Conservation (phyloP, 1,140 invertebrate genomes). For the Drosophila setifemur region DNA sequence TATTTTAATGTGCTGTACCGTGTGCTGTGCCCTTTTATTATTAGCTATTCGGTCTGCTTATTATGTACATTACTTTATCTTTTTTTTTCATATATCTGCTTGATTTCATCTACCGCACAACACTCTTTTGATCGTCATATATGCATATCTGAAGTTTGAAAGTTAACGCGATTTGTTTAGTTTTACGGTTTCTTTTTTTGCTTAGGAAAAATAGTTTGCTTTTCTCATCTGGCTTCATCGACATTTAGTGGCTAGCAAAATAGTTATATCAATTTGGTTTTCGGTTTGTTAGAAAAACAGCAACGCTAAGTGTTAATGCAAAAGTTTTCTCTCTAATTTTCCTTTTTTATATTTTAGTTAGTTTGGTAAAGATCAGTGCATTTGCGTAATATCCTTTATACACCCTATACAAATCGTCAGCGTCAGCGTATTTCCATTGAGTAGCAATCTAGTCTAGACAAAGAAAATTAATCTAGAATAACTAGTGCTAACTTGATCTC, state of each 20-base stretch:
- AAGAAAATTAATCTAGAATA: conserved; percentile 61
- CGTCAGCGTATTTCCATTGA: conserved; percentile 30
- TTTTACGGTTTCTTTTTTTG: conserved; percentile 5
- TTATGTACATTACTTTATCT: conserved; percentile 44
- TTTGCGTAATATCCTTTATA: conserved; percentile 50
- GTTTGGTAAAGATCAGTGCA: conserved; percentile 61
- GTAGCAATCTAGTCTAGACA: conserved; percentile 54
- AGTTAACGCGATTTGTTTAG: conserved; percentile 27
- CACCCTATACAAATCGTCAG: conserved; percentile 52
- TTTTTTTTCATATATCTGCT: conserved; percentile 4
- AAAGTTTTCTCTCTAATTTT: conserved; percentile 25
- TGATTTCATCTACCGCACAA: conserved; percentile 48
- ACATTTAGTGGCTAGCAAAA: conserved; percentile 52
- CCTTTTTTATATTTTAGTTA: conserved; percentile 29
- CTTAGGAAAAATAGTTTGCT: conserved; percentile 64
- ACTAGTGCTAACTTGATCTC: conserved; percentile 36
- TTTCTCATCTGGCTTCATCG: conserved; percentile 15
- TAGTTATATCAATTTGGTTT: conserved; percentile 42
- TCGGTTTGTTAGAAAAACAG: conserved; percentile 50
- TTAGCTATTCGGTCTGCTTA: conserved; percentile 17
- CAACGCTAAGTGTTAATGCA: conserved; percentile 51
- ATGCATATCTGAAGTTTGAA: conserved; percentile 52
- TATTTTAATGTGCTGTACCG: conserved; percentile 13
- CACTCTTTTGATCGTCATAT: conserved; percentile 64
- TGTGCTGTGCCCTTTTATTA: conserved; percentile 25